Conservation (phyloP, 2,797 vertebrate species). For the Cuculus canorus region DNA sequence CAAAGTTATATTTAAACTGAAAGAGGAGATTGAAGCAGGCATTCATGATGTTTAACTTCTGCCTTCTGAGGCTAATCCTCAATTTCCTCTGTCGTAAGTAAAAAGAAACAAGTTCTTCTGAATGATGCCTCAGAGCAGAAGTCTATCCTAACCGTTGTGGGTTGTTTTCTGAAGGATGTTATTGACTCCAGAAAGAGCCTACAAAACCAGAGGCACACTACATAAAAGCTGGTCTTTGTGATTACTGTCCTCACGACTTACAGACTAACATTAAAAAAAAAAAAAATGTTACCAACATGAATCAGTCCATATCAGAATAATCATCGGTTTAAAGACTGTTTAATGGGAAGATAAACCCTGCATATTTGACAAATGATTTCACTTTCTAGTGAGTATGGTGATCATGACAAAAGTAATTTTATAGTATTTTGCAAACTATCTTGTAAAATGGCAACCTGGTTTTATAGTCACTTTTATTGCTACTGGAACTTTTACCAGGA, state of each 20-base stretch:
- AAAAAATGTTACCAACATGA: neutral
- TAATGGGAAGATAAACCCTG: slow-evolving; percentile 13
- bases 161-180: neutral
- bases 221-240: neutral
- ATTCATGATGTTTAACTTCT: neutral
- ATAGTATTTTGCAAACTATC: slow-evolving; percentile 26
- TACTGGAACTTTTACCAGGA: slow-evolving; percentile 47
- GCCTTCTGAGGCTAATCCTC: neutral
- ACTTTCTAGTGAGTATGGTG: neutral
- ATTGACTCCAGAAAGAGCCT: neutral
- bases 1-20: neutral
- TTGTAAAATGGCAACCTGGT: slow-evolving; percentile 39
- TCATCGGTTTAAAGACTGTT: neutral
- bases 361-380: slow-evolving; percentile 34
- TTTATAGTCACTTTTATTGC: slow-evolving; percentile 51
- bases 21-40: neutral
- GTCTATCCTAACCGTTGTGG: neutral
- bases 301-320: neutral
- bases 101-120: neutral
- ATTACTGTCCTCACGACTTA: neutral
- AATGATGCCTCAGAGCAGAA: neutral
- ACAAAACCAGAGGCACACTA: neutral
- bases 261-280: neutral
- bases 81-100: neutral
- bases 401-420: slow-evolving; percentile 28